Conservation (phyloP, 2,113 vertebrate genomes). For the Amblyopsis rosae region DNA sequence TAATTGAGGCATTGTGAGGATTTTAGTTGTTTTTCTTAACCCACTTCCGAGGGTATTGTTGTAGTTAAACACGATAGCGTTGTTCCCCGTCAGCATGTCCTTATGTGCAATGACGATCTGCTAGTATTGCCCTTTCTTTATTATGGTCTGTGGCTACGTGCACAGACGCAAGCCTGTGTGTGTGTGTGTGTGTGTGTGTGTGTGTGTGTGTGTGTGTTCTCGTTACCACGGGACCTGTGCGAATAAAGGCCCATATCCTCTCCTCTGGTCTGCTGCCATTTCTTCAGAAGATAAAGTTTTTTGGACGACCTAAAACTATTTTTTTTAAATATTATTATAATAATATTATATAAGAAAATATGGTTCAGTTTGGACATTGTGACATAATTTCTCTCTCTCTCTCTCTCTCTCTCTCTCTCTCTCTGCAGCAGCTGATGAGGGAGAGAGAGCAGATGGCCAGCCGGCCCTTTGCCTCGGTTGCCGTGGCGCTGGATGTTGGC, state of each 20-base stretch:
- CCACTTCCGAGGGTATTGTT: neutral
- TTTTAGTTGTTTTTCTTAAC: neutral
- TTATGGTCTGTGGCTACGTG: neutral
- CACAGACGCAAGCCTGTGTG: neutral
- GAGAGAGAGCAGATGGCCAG: slow-evolving; percentile 96
- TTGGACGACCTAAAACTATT: no score
- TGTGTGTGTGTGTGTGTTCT: neutral
- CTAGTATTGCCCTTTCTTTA: neutral
- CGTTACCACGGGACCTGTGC: neutral
- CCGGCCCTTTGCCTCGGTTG: slow-evolving; percentile 89
- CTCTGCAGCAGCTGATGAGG: slow-evolving; percentile 86
- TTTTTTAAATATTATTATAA: no score
- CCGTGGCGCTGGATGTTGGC: slow-evolving; percentile 83
- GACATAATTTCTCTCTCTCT: neutral
- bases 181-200: slow-evolving; percentile 10
- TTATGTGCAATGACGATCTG: neutral
- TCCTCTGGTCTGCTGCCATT: slow-evolving; percentile 58
- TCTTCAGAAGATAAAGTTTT: slow-evolving; percentile 53
- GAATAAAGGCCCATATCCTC: slow-evolving; percentile 39
- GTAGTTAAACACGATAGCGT: neutral
- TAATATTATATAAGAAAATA: no score
- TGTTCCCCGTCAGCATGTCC: no score
- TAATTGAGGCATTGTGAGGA: neutral
- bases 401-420: slow-evolving; percentile 37
- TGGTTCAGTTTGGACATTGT: no score